These are phyloP conservation scores for Salvelinus sp. DNA, from an alignment of 2,113 vertebrate species.

Conservation along the genomic window DNA sequence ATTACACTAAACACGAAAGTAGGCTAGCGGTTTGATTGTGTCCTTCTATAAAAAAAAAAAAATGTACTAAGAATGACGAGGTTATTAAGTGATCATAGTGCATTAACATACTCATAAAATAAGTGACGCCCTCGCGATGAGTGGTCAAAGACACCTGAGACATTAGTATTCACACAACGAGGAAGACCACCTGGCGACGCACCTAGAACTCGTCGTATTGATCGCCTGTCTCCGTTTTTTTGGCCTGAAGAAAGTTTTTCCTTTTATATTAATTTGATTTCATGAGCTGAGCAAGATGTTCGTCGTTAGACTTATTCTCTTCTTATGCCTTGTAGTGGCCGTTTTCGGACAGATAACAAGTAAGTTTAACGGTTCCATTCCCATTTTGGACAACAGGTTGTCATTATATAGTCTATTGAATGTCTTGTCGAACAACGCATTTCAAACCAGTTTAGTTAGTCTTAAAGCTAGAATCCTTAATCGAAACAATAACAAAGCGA, in stretches of 20 bases:
- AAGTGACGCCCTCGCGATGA: slow-evolving; percentile 18
- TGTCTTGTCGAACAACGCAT: too few species aligned
- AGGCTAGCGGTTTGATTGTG: too few species aligned
- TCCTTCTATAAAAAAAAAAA: too few species aligned
- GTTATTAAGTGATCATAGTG: too few species aligned
- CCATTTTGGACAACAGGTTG: not conserved
- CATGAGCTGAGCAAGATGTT: slow-evolving; percentile 32
- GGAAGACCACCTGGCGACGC: not conserved
- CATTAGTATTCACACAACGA: not conserved
- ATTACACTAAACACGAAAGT: too few species aligned
- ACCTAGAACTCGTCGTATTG: not conserved
- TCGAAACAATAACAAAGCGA: too few species aligned
- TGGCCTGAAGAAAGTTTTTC: not conserved
- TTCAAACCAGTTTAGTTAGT: too few species aligned
- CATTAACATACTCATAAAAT: too few species aligned
- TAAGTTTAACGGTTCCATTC: slow-evolving; percentile 34
- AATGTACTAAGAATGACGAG: too few species aligned
- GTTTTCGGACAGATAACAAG: slow-evolving; percentile 3
- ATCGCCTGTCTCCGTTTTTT: too few species aligned
- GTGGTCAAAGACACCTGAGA: slow-evolving; percentile 37
- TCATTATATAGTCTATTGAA: not conserved
- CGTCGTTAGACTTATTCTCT: not conserved
- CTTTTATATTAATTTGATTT: not conserved
- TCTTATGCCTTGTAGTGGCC: slow-evolving; percentile 26
- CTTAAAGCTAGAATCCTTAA: too few species aligned